Evolutionary conservation across 2,797 vertebrate species (phyloP), one percentile per base, ranked within the genome.

Genomic region (Paguma larvata): DNA sequence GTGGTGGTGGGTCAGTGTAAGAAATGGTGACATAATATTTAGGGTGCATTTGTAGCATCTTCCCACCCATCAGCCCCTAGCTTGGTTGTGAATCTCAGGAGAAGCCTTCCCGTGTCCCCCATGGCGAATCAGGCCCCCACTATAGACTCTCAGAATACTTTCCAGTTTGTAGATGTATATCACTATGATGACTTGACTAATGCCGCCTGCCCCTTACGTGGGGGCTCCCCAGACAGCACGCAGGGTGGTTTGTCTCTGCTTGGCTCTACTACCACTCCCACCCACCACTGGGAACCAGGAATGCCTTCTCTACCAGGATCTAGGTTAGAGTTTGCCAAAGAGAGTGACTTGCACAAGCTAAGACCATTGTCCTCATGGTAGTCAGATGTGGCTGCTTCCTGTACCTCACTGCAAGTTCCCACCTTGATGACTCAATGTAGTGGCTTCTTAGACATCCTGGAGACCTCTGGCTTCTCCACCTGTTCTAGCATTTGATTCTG

Each of bases 71-170:
- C 1, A 32, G 48, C 30, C 12, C 27, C 34, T 32, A 41, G 44
- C 62, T 27, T 12, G 6, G 41, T 10, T 6, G 38, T 0, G 14
- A 23, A 21, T 25, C 85, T 41, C 34, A 67, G 68, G 25, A 30
- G 25, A 85, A 68, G 21, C 0, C 15, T 41, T 59, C 21, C 21
- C 5, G 3, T 0, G 2, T 32, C 2, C 0, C 3, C 19, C 8
- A 7, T 14, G 12, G 19, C 7, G 77, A 68, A 18, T 41, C 41
- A 6, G 41, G 11, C 25, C 21, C 21, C 44, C 6, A 1, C 25
- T 41, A 0, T 11, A 15, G 53, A 30, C 14, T 51, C 14, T 48
- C 62, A 2, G 3, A 51, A 23, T 12, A 41, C 34, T 30, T 32
- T 59, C 38, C 19, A 15, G 30, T 1, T 10, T 32, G 16, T 44